These are phyloP conservation scores for western clawed frog (Xenopus tropicalis) DNA, from an alignment of 2,113 vertebrate genomes.

Conservation along the genomic window DNA sequence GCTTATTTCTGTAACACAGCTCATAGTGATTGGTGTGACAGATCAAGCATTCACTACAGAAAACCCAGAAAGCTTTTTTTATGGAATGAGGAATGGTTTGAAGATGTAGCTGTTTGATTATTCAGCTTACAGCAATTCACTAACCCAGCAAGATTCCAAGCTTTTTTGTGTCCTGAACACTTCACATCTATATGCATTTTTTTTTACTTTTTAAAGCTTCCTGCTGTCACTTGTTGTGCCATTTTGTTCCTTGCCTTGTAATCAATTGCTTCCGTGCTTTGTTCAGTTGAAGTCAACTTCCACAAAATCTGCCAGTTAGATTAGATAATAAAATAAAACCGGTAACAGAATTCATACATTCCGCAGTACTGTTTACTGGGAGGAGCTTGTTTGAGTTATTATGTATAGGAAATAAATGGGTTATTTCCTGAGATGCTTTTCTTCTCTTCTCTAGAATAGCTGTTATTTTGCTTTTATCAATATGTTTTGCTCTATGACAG, in stretches of 20 bases:
- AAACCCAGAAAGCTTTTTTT: no score
- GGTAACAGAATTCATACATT: not conserved
- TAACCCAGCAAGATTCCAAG: constrained; percentile 10
- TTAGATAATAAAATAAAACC: not conserved
- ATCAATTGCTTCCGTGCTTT: constrained; percentile 35
- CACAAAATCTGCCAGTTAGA: not conserved
- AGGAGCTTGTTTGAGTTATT: not conserved
- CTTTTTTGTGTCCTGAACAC: constrained; percentile 16
- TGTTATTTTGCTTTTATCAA: not conserved
- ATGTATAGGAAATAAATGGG: not conserved
- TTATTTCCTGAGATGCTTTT: not conserved
- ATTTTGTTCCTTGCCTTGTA: constrained; percentile 15
- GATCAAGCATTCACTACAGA: no score
- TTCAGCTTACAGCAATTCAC: constrained; percentile 14
- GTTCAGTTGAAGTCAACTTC: constrained; percentile 5
- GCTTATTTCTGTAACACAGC: no score
- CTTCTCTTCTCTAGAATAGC: not conserved
- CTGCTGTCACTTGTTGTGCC: constrained; percentile 29
- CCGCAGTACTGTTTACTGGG: not conserved
- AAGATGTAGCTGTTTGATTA: constrained; percentile 13
- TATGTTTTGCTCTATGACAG: no score
- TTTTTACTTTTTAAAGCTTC: constrained; percentile 21
- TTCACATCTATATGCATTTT: constrained; percentile 23
- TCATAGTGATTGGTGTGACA: no score
- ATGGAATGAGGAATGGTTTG: constrained; percentile 1